Base-by-base conservation (phyloP, 2,888 invertebrate genomes). In the Cephalotes varians region DNA sequence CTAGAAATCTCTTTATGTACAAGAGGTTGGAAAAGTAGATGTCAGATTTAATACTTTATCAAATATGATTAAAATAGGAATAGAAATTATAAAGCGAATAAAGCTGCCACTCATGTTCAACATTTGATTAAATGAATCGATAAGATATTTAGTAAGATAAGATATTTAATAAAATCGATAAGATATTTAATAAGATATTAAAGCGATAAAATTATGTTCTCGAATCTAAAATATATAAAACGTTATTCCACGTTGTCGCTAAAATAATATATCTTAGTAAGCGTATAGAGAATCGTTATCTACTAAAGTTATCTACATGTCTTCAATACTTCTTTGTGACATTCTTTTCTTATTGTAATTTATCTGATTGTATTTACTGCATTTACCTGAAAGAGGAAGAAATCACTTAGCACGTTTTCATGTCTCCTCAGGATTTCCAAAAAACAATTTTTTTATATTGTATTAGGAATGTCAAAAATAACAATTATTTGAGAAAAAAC, bases 81-180 rank as follows among this genome's bases (percentile, higher is more conserved):
- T 69, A 2, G 62, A 28, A 56, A 40, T 28, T 74, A 44, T 60
- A 73, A 67, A 25, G 1, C 58, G 65, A 83, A 86, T 88, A 76
- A 64, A 81, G 10, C 9, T 47, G 47, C n/a, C 49, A 49, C 25
- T 72, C 28, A 12, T 40, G 31, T 21, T 47, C 44, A 34, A 65
- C 31, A 31, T 47, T 58, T 58, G 65, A 81, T 74, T 31, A 54
- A 34, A 56, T 15, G 31, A 34, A 37, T 18, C 54, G 76, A 87
- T 82, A 80, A 79, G 56, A 73, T 62, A 21, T 69, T 72, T 25
- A n/a, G n/a, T n/a, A n/a, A n/a, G n/a, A n/a, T n/a, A n/a, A 80
- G 51, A 74, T 65, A 12, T 69, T 73, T 21, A 49, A 54, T 21
- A 34, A 4, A 34, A 37, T 18, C 54, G 76, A 87, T 82, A 81